phyloP scores from a whole-genome alignment of 2,888 invertebrate genomes.

The Caenorhabditis becei region DNA sequence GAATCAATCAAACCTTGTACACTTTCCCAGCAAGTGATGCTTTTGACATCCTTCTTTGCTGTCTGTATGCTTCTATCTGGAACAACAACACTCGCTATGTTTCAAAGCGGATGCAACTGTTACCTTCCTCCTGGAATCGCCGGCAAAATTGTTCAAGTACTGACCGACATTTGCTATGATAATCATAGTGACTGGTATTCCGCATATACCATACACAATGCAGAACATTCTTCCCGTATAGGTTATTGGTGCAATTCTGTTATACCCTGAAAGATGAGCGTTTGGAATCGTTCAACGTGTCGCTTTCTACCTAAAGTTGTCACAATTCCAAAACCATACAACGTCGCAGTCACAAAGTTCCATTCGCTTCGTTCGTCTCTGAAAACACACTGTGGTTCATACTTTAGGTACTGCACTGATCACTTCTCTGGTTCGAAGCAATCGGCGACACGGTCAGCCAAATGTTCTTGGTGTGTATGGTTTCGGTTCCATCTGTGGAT shows the following conservation, averaged over 20 bases:
- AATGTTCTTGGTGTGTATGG: constrained; percentile 21
- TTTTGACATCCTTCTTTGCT: constrained; percentile 73
- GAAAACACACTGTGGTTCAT: not conserved
- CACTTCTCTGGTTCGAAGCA: constrained; percentile 67
- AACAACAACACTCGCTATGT: not conserved
- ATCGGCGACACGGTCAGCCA: constrained; percentile 57
- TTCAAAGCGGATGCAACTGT: too few species aligned
- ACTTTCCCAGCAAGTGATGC: constrained; percentile 74
- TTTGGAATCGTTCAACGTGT: not conserved
- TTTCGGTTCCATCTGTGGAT: constrained; percentile 43
- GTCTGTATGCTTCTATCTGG: constrained; percentile 68
- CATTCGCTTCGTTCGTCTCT: constrained; percentile 75
- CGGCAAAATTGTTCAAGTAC: constrained; percentile 80
- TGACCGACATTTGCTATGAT: constrained; percentile 81
- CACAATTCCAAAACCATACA: constrained; percentile 81
- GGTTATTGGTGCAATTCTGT: constrained; percentile 80
- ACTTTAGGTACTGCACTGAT: not conserved
- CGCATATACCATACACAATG: constrained; percentile 79
- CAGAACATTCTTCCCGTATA: constrained; percentile 79
- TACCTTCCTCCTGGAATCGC: constrained; percentile 76
- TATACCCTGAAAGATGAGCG: constrained; percentile 73
- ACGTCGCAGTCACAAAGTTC: constrained; percentile 79
- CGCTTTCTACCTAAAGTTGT: constrained; percentile 75
- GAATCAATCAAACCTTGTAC: constrained; percentile 48
- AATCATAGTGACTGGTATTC: constrained; percentile 81